Evolutionary conservation across 2,888 invertebrate genomes (phyloP), one percentile per base, ranked within the genome.

Genomic region (Branchinecta sandiegonensis): DNA sequence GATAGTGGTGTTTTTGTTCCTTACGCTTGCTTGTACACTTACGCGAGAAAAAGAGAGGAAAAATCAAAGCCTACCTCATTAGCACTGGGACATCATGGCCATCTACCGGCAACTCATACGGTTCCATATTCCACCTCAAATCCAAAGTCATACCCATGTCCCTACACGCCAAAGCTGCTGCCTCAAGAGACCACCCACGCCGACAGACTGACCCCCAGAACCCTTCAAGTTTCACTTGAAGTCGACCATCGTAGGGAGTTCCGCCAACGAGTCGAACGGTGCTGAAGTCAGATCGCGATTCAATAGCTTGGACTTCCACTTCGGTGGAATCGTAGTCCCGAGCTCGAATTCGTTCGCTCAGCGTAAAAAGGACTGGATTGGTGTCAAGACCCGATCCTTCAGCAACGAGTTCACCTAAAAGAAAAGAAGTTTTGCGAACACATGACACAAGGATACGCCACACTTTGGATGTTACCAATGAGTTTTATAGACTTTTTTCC

Each of bases 201-300:
- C 91, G 91, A 77, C 99, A 99, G 1, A 99, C 91, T 0, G 96
- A 96, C 48, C 97, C 97, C 97, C 97, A 97, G 76, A 66, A 37
- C 14, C 23, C 13, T 11, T 6, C 23, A 23, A 67, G 11, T 65
- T 68, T 74, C 73, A 81, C 81, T 81, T 92, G 90, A 50, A 93
- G 77, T 72, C 95, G 83, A 0, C 99, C 99, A 80, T 95, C 94
- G 56, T 85, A 83, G 67, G 84, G 84, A 2, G 87, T 86, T 0
- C 94, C 94, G 23, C 92, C 92, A 1, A 90, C 81, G 48, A 95
- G 80, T 71, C 93, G 82, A 8, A 94, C 86, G 0, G n/a, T 17
- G 23, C 8, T 17, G 23, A 56, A 56, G 37, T 37, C 37, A 6
- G 37, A 37, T 37, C 37, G 37, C 37, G 37, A 37, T 5, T 37